These are phyloP conservation scores for Epinotia demarniana DNA, from an alignment of 2,888 invertebrate genomes.

Conservation along the genomic window DNA sequence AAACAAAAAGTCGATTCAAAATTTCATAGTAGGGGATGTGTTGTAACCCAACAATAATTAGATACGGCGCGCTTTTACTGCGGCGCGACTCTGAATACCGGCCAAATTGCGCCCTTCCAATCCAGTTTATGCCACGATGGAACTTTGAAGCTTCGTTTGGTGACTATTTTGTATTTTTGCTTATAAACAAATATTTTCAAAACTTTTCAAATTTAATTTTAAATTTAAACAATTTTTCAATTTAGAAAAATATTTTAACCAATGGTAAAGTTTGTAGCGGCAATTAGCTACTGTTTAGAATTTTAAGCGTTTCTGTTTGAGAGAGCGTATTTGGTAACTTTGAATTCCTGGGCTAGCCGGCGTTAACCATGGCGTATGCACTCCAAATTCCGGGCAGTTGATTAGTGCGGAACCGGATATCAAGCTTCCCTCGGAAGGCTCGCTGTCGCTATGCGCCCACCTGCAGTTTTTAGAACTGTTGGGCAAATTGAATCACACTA, in stretches of 20 bases:
- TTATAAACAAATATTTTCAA: slow-evolving; percentile 32
- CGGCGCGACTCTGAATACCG: slow-evolving; percentile 78
- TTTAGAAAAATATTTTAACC: slow-evolving; percentile 24
- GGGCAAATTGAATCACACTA: slow-evolving; percentile 21
- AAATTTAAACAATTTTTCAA: slow-evolving; percentile 40
- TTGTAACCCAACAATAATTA: slow-evolving; percentile 80
- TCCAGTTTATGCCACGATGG: slow-evolving; percentile 76
- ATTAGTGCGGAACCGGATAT: slow-evolving; percentile 58
- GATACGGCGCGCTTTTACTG: slow-evolving; percentile 84
- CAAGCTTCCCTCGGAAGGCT: slow-evolving; percentile 48
- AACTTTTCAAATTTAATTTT: slow-evolving; percentile 38
- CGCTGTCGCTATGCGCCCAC: slow-evolving; percentile 55
- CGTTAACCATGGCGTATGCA: slow-evolving; percentile 54
- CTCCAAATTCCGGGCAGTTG: slow-evolving; percentile 64
- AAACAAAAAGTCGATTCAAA: slow-evolving; percentile 49
- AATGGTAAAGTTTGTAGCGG: slow-evolving; percentile 15
- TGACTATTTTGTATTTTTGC: slow-evolving; percentile 58
- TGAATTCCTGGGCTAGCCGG: slow-evolving; percentile 44
- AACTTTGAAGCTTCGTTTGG: slow-evolving; percentile 67
- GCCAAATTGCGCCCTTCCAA: slow-evolving; percentile 82
- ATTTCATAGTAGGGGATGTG: slow-evolving; percentile 63
- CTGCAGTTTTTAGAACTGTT: slow-evolving; percentile 52
- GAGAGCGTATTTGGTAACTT: slow-evolving; percentile 43
- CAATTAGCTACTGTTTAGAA: slow-evolving; percentile 45
- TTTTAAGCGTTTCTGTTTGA: slow-evolving; percentile 46